phyloP scores from a whole-genome alignment of 2,888 invertebrate genomes.

The Bursaphelenchus okinawaensis region DNA sequence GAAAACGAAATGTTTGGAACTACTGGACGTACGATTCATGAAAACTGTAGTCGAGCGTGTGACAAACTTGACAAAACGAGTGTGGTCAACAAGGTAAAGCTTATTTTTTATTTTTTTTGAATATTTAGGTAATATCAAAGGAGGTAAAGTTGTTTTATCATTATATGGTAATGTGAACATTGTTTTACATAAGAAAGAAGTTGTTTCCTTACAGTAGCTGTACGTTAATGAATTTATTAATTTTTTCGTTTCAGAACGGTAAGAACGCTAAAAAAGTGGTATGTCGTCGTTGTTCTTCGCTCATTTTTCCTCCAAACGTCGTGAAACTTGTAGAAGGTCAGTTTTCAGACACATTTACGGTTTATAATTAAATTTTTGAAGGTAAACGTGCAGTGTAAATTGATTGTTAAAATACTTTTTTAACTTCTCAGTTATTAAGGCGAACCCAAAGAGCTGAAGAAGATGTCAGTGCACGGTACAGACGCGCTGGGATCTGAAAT shows the following conservation, averaged over 20 bases:
- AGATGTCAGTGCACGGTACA: constrained; percentile 8
- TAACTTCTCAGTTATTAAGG: no score
- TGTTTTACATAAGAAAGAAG: no score
- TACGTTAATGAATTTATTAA: no score
- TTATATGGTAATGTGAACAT: no score
- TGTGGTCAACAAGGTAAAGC: constrained; percentile 14
- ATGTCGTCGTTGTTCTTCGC: constrained; percentile 41
- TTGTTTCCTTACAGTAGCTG: no score
- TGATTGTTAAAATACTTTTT: no score
- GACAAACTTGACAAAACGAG: constrained; percentile 12
- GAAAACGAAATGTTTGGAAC: constrained; percentile 15
- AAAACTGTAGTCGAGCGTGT: constrained; percentile 13
- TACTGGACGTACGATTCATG: constrained; percentile 20
- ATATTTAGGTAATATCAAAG: no score
- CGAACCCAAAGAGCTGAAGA: not conserved
- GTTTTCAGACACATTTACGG: no score
- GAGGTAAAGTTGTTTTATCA: no score
- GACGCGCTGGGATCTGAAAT: not conserved
- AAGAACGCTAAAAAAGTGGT: constrained; percentile 39
- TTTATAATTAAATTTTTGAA: no score
- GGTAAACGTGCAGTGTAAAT: no score
- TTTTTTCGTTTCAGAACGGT: constrained; percentile 29
- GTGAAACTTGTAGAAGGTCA: constrained; percentile 20
- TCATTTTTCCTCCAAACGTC: constrained; percentile 41
- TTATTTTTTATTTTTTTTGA: not conserved